Base-by-base conservation (phyloP, 1,140 invertebrate genomes). In the Caenorhabditis briggsae region DNA sequence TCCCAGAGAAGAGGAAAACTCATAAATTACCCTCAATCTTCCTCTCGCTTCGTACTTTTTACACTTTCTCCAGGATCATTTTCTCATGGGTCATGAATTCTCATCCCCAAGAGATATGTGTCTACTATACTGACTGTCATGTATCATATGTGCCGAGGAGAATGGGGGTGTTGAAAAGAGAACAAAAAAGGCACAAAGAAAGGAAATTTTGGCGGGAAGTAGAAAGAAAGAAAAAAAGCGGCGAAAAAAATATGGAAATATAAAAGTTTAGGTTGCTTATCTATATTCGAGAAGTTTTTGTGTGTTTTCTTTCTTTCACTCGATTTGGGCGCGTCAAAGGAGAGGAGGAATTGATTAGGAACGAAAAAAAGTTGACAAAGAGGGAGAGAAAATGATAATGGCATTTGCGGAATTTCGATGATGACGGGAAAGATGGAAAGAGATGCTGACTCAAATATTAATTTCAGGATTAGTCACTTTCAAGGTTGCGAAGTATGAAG, bases 1-100 rank as follows among this genome's bases (percentile, higher is more conserved):
- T 61, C 59, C 20, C 59, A 3, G 46, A 46, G 64, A 18, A 70
- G 70, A 78, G 46, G 12, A n/a, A n/a, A 78, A 78, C 70, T 78
- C 70, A 78, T 78, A 78, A 78, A 78, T 78, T 78, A 78, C 46
- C 70, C 53, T 25, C 70, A 23, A 78, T 78, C 70, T 33, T 33
- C 33, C 33, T 1, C 33, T 3, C 3, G 33, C 33, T 33, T 33
- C 46, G 70, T 46, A 50, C 70, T 48, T 78, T 78, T 78, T 78
- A 78, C 70, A 78, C 70, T 78, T 78, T 78, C 46, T 12, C 18
- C n/a, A 33, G 33, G 33, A 33, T 33, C 33, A 33, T 33, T 23
- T 20, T 43, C 33, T 50, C 41, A 74, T 12, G 70, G 46, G 70
- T 78, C 70, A 78, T 78, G 70, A 43, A 78, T 78, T 78, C 70